Evolutionary conservation across 2,113 vertebrate species (phyloP).

Genomic region (Perognathus longimembris): DNA sequence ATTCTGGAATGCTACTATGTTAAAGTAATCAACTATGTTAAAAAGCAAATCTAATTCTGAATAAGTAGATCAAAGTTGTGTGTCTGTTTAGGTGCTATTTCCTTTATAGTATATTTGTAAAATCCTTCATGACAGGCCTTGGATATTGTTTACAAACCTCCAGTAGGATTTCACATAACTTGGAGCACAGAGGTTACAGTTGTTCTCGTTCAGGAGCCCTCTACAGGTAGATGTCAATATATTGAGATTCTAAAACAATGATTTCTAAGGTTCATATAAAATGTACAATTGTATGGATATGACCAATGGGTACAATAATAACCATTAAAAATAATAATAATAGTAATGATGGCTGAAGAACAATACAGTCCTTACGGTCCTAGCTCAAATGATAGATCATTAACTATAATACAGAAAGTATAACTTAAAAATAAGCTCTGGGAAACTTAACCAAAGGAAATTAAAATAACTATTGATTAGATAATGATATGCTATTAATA

Average conservation of each 20-base stretch:
- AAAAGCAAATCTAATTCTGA: not conserved
- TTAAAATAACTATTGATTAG: not conserved
- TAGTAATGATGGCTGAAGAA: not conserved
- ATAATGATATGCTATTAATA: not conserved
- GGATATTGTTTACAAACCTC: not conserved
- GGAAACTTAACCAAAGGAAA: constrained; percentile 12
- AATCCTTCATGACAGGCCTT: not conserved
- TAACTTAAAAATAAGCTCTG: not conserved
- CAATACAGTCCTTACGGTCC: not conserved
- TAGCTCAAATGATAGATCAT: not conserved
- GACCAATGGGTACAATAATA: not conserved
- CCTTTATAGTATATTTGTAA: not conserved
- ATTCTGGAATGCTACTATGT: constrained; percentile 34
- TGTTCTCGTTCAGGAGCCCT: not conserved
- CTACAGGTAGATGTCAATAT: not conserved
- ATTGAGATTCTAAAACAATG: not conserved
- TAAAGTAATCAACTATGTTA: constrained; percentile 36
- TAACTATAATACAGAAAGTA: not conserved
- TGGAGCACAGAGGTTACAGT: not conserved
- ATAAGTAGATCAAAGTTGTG: not conserved
- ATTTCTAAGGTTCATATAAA: not conserved
- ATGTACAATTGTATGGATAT: not conserved
- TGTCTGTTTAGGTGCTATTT: not conserved
- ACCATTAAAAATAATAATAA: not conserved
- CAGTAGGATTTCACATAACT: not conserved